Evolutionary conservation across 2,888 invertebrate species (phyloP).

Genomic region (Polietes domitor): DNA sequence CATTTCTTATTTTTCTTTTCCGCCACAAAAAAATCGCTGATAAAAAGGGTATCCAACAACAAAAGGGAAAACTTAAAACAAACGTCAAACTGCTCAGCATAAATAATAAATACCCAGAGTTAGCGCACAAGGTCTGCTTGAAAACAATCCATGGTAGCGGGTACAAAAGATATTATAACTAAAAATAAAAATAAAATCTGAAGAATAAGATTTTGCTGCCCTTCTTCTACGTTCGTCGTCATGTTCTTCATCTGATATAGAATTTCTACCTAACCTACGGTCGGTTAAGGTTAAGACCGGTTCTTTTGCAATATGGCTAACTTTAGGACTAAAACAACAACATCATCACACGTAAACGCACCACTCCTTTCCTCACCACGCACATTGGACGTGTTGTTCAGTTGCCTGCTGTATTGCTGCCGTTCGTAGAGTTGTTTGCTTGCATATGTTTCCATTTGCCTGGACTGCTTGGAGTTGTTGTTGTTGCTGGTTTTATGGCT

Average conservation of each 20-base stretch:
- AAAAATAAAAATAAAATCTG: conserved; percentile 42
- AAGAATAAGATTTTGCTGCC: conserved; percentile 28
- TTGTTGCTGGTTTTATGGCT: conserved; percentile 34
- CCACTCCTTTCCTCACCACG: conserved; percentile 4
- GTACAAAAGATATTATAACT: conserved; percentile 35
- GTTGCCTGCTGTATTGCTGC: no score
- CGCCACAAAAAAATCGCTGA: not conserved
- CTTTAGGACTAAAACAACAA: not conserved
- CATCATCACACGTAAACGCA: conserved; percentile 1
- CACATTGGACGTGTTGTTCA: not conserved
- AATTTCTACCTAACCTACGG: conserved; percentile 62
- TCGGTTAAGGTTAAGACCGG: conserved; percentile 51
- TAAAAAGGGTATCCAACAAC: conserved; percentile 12
- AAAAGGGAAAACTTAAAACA: conserved; percentile 5
- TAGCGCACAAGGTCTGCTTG: not conserved
- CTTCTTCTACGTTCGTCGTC: conserved; percentile 15
- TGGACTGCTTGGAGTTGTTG: conserved; percentile 27
- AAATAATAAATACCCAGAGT: conserved; percentile 9
- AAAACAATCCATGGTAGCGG: not conserved
- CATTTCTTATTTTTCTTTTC: conserved; percentile 5
- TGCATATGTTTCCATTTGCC: not conserved
- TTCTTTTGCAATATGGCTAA: conserved; percentile 61
- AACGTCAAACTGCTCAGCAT: not conserved
- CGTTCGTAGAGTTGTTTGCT: no score
- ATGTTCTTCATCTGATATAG: not conserved